phyloP scores from a whole-genome alignment of 2,113 vertebrate genomes.

The Leucosticte australis region DNA sequence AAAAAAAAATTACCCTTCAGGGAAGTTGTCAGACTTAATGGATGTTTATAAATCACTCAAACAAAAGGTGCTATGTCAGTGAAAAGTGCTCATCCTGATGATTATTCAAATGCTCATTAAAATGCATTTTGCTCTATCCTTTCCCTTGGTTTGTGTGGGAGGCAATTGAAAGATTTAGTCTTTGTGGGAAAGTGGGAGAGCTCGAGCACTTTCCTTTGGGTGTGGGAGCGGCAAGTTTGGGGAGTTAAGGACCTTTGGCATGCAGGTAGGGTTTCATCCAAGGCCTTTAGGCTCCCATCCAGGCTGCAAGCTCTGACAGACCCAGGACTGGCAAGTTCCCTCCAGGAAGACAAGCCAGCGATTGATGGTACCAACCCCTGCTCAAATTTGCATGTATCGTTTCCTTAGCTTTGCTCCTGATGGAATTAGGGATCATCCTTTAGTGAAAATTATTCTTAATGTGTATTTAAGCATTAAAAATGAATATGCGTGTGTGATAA shows the following conservation, averaged over 20 bases:
- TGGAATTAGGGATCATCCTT: slow-evolving; percentile 28
- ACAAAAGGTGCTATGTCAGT: slow-evolving; percentile 33
- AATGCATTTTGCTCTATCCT: slow-evolving; percentile 6
- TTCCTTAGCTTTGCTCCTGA: slow-evolving; percentile 39
- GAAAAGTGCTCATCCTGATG: not conserved
- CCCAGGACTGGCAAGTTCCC: not conserved
- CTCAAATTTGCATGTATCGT: slow-evolving; percentile 14
- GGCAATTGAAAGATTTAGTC: not conserved
- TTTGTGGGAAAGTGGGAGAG: not conserved
- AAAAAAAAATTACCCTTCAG: not conserved
- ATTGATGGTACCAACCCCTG: slow-evolving; percentile 11
- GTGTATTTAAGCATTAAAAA: slow-evolving; percentile 64
- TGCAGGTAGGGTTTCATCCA: not conserved
- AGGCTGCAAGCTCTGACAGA: slow-evolving; percentile 14
- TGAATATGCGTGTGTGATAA: slow-evolving; percentile 31
- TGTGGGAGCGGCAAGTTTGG: not conserved
- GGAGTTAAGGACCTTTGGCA: not conserved
- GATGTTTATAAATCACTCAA: slow-evolving; percentile 1
- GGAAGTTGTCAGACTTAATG: slow-evolving; percentile 29
- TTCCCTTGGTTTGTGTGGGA: not conserved
- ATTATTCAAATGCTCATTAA: slow-evolving; percentile 31
- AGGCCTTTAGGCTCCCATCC: not conserved
- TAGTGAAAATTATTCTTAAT: slow-evolving; percentile 57
- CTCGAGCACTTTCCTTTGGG: not conserved
- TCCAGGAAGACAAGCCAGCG: not conserved